A percentile compares a stretch with the other conserved stretches of the same genome.
These are phyloP conservation scores for Tyrophagus putrescentiae DNA, from an alignment of 1,140 invertebrate genomes.

Conservation along the genomic window DNA sequence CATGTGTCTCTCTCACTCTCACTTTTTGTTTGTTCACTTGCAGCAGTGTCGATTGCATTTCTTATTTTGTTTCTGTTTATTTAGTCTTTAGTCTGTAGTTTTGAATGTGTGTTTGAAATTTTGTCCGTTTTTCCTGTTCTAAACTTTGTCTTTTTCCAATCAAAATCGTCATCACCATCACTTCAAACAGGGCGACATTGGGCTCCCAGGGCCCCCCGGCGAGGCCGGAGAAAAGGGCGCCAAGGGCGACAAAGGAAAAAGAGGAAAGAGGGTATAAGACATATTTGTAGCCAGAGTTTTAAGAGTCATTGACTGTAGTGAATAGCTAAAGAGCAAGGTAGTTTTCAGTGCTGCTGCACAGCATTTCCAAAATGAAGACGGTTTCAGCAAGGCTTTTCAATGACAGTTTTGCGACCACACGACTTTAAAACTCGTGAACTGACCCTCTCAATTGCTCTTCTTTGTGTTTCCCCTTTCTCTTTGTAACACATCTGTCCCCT, in stretches of 20 bases:
- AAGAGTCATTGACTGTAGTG: not conserved
- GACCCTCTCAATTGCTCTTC: too few relatives aligned
- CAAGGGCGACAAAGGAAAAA: constrained; percentile 63
- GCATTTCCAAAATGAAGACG: constrained; percentile 9
- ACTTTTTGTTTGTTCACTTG: not conserved
- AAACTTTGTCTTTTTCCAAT: not conserved
- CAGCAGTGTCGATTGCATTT: not conserved
- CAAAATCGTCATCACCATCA: not conserved
- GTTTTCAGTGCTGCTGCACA: not conserved
- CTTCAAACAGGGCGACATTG: constrained; percentile 45
- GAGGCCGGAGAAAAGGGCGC: constrained; percentile 73
- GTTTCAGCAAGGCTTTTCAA: not conserved
- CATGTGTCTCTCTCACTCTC: not conserved
- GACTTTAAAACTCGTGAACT: too few relatives aligned
- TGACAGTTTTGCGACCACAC: too few relatives aligned
- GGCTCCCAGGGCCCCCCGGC: constrained; percentile 60
- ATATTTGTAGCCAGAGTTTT: not conserved
- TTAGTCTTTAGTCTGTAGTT: too few relatives aligned
- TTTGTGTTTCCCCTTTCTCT: too few relatives aligned
- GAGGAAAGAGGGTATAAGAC: constrained; percentile 27
- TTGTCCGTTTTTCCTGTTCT: not conserved
- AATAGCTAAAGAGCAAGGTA: not conserved
- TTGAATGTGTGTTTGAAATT: not conserved
- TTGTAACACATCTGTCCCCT: too few relatives aligned
- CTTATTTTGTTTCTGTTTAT: constrained; percentile 1